Conservation (phyloP, 2,888 invertebrate genomes). For the Ischnus inquisitorius region DNA sequence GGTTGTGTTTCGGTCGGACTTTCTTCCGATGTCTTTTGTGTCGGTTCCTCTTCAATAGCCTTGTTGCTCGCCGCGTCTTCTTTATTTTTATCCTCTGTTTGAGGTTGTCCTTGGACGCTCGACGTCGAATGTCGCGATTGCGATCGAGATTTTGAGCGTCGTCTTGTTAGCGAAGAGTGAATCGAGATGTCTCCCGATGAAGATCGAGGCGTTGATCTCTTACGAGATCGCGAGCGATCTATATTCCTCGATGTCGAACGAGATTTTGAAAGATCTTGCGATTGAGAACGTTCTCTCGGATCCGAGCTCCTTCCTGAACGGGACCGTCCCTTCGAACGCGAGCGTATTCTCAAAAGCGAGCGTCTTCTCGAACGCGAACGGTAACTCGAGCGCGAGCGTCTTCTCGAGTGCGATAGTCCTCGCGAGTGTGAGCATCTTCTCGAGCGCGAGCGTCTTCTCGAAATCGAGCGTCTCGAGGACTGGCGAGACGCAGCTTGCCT, state of each 20-base stretch:
- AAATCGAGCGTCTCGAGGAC: conserved; percentile 8
- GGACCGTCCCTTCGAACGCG: background rate
- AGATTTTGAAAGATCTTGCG: background rate
- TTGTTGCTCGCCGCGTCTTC: conserved; percentile 11
- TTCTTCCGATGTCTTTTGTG: background rate
- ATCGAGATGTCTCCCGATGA: background rate
- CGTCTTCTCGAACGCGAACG: conserved; percentile 26
- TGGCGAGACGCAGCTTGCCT: conserved; percentile 10
- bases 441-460: conserved; percentile 23
- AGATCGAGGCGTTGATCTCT: conserved; percentile 35
- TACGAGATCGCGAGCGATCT: conserved; percentile 12
- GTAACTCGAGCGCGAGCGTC: too few relatives aligned
- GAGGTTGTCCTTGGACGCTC: conserved; percentile 4
- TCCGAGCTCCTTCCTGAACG: conserved; percentile 15
- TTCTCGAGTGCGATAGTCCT: conserved; percentile 11
- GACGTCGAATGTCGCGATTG: conserved; percentile 24
- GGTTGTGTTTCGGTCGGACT: conserved; percentile 12
- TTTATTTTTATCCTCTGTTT: conserved; percentile 5
- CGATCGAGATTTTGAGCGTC: conserved; percentile 30
- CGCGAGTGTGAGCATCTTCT: conserved; percentile 21
- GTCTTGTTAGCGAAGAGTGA: conserved; percentile 5
- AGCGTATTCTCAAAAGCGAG: conserved; percentile 12
- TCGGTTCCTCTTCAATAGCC: conserved; percentile 2
- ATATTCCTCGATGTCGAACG: conserved; percentile 21
- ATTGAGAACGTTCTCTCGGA: conserved; percentile 1